Evolutionary conservation across 92 coral and sea anemone genomes (phyloP).

Genomic region (Umimayanthus chanpuru): DNA sequence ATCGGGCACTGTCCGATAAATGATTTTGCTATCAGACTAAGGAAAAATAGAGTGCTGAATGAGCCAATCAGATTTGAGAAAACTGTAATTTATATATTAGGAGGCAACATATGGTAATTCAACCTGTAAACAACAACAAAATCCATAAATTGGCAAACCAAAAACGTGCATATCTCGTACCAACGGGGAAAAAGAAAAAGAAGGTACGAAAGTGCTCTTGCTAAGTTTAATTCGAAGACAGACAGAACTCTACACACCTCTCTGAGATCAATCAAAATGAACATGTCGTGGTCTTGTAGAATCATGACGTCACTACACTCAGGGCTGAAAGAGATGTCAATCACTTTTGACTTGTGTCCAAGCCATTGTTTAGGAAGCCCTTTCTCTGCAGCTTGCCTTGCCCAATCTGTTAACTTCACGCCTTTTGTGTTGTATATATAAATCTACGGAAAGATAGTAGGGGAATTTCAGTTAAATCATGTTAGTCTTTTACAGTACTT

Average conservation of each 20-base stretch:
- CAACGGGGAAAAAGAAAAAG: not conserved
- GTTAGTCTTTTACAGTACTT: not conserved
- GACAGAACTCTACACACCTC: conserved; percentile 57
- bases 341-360: conserved; percentile 59
- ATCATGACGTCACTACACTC: conserved; percentile 65
- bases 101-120: too few species aligned
- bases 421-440: conserved; percentile 67
- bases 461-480: not conserved
- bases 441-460: conserved; percentile 52
- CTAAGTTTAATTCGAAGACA: too few species aligned
- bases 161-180: too few species aligned
- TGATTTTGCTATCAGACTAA: too few species aligned
- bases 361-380: conserved; percentile 91
- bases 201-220: not conserved
- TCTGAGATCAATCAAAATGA: conserved; percentile 74
- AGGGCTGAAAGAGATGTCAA: conserved; percentile 75
- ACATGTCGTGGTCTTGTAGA: conserved; percentile 70
- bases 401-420: conserved; percentile 83
- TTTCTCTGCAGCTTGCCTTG: conserved; percentile 65
- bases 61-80: too few species aligned
- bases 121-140: too few species aligned
- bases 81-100: too few species aligned
- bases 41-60: too few species aligned
- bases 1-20: too few species aligned
- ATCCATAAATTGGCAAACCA: too few species aligned